phyloP scores from a whole-genome alignment of 2,797 vertebrate species.

The Epinephelus awoara region DNA sequence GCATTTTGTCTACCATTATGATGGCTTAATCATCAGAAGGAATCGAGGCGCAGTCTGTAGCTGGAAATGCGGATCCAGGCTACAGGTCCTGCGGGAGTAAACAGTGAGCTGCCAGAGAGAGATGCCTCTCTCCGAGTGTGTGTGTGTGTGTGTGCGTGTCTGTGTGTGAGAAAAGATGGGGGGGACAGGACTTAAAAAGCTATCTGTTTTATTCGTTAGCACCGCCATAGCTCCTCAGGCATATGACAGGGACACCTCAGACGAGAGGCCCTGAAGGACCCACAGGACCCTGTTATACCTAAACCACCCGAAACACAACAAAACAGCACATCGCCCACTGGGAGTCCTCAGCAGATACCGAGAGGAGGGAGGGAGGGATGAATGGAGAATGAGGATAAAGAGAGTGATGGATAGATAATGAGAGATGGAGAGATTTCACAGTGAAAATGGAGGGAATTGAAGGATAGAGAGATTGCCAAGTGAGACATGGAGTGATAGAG shows the following conservation, averaged over 20 bases:
- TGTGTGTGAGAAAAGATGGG: neutral
- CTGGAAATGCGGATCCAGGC: slow-evolving; percentile 74
- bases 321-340: slow-evolving; percentile 63
- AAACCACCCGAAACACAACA: slow-evolving; percentile 70
- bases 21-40: slow-evolving; percentile 68
- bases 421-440: slow-evolving; percentile 75
- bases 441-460: slow-evolving; percentile 70
- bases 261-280: slow-evolving; percentile 65
- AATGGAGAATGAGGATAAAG: slow-evolving; percentile 55
- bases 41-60: slow-evolving; percentile 56
- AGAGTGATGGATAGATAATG: slow-evolving; percentile 73
- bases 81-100: slow-evolving; percentile 79
- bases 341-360: slow-evolving; percentile 28
- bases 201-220: slow-evolving; percentile 72
- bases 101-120: slow-evolving; percentile 76
- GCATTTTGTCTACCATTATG: slow-evolving; percentile 67
- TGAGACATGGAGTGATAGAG: slow-evolving; percentile 79
- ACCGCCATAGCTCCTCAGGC: slow-evolving; percentile 68
- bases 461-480: slow-evolving; percentile 78
- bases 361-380: slow-evolving; percentile 32
- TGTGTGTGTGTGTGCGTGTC: slow-evolving; percentile 11
- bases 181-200: slow-evolving; percentile 55
- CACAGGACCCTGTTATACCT: slow-evolving; percentile 75
- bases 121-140: slow-evolving; percentile 60
- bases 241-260: slow-evolving; percentile 73